Conservation (phyloP, 2,797 vertebrate genomes). For the Ptychobarbus kaznakovi region DNA sequence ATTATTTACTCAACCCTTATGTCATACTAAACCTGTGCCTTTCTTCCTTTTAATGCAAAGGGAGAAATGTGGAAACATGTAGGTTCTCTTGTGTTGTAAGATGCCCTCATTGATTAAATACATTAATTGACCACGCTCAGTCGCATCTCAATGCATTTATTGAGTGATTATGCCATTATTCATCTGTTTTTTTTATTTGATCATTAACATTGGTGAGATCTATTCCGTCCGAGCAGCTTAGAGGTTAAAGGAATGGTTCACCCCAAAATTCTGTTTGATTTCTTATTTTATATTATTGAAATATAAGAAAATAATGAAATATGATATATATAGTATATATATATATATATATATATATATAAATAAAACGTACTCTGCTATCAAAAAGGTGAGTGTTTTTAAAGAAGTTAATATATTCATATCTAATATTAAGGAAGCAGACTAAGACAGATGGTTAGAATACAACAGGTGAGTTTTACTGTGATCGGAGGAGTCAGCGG, state of each 20-base stretch:
- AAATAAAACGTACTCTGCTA: no score
- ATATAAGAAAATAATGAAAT: no score
- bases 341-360: no score
- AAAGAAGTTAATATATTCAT: not conserved
- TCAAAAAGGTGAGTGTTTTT: not conserved
- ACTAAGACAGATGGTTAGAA: no score
- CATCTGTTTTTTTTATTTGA: not conserved
- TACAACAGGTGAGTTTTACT: no score
- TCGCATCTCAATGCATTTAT: not conserved
- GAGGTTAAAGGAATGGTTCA: not conserved
- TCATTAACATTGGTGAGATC: not conserved
- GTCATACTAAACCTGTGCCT: not conserved
- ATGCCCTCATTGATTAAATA: not conserved
- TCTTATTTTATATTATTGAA: not conserved
- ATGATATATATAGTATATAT: no score
- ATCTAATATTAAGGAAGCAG: not conserved
- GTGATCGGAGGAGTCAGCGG: no score
- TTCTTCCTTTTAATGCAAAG: not conserved
- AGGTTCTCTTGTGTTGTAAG: not conserved
- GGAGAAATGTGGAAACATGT: not conserved
- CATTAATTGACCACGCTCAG: not conserved
- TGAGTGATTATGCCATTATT: not conserved
- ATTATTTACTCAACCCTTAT: not conserved
- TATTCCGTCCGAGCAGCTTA: not conserved
- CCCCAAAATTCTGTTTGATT: not conserved